phyloP scores from a whole-genome alignment of 53 echinoderm and acorn worm genomes.

The Luidia sarsii region DNA sequence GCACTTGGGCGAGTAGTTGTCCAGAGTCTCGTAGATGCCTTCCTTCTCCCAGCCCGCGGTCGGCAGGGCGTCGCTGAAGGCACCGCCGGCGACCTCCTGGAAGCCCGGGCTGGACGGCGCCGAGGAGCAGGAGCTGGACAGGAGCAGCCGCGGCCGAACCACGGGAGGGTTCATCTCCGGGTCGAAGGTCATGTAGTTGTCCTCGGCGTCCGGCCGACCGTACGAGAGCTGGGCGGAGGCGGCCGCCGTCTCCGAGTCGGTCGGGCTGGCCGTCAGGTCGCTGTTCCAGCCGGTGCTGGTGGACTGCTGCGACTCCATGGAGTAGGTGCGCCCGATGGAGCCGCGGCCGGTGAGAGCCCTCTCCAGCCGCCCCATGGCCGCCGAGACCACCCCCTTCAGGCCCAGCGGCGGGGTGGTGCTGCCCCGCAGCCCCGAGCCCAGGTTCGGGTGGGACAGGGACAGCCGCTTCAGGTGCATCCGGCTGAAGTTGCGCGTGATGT shows the following conservation, averaged over 20 bases:
- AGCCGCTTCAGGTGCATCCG: conserved; percentile 29
- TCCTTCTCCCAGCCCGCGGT: conserved; percentile 2
- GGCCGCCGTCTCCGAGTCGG: conserved; percentile 18
- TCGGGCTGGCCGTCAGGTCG: conserved; percentile 28
- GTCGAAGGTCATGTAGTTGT: conserved; percentile 41
- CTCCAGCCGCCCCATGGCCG: conserved; percentile 39
- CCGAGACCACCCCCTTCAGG: conserved; percentile 26
- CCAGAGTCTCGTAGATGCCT: conserved; percentile 35
- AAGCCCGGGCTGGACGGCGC: conserved; percentile 45
- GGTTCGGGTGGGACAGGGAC: conserved; percentile 40
- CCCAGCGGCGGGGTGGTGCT: conserved; percentile 13
- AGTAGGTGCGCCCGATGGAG: conserved; percentile 29
- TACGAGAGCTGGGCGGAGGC: background rate
- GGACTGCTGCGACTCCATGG: conserved; percentile 38
- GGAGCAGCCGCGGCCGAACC: conserved; percentile 3
- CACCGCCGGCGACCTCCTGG: background rate
- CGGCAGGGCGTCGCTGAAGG: background rate
- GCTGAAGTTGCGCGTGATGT: conserved; percentile 35
- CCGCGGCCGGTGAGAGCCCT: conserved; percentile 9
- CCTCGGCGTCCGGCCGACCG: background rate
- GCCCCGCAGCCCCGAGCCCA: background rate
- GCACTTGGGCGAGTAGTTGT: conserved; percentile 25
- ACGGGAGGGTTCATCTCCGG: conserved; percentile 40
- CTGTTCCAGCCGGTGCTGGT: conserved; percentile 44
- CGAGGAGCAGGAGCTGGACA: conserved; percentile 43